Base-by-base conservation (phyloP, 2,888 invertebrate genomes). In the Melanophora roralis region DNA sequence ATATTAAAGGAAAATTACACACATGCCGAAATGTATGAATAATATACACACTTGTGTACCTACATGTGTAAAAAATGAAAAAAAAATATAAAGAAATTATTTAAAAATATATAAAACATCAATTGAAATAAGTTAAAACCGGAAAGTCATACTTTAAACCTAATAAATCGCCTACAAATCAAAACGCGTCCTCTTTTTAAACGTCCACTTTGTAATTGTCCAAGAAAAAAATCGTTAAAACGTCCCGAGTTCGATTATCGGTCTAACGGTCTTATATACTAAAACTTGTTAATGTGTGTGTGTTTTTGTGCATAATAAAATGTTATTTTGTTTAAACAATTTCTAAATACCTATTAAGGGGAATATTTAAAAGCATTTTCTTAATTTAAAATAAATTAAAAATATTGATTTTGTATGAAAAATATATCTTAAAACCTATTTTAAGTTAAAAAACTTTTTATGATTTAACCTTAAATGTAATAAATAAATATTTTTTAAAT, bases 131-230 rank as follows among this genome's bases (percentile, higher is more conserved):
- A 16, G 1, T 19, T 0, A 16, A 36, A 40, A 60, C 60, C 53
- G 27, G 27, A 27, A 27, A 27, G 6, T 5, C 27, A 27, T 6
- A 27, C 3, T 5, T 27, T 5, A 27, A 27, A 27, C 6, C 6
- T 27, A 27, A 27, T 27, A 27, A 27, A 5, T 27, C 3, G 6
- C 27, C 4, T 27, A 27, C 6, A 27, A 27, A 27, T 5, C 27
- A 19, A 45, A 65, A 57, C 65, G 65, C 64, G 49, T 72, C 72
- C 62, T 36, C 34, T 64, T 71, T 72, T 1, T 19, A 74, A 74
- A 67, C 73, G 73, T 74, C 73, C 73, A 65, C 57, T 45, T 16
- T 38, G 47, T 23, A 12, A 21, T 38, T 53, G 21, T n/a, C 23
- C 0, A 19, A 19, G 9, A 4, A 2, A 6, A 40, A 51, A 53